A percentile compares a stretch with the other conserved stretches of the same genome.
phyloP scores from a whole-genome alignment of 2,888 invertebrate species.

The Agrochola macilenta region DNA sequence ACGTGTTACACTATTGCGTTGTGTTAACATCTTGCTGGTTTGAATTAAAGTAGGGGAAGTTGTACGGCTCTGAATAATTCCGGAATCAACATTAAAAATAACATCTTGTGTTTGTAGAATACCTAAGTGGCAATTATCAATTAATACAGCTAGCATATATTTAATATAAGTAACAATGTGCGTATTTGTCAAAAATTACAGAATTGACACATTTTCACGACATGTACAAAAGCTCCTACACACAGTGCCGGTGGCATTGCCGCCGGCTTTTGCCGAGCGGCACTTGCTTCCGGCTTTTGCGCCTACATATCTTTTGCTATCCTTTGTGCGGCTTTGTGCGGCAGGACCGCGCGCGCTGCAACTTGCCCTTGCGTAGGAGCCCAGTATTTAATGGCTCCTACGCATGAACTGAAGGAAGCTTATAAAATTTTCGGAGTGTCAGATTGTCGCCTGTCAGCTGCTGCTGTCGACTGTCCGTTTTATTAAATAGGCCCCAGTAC shows the following conservation, averaged over 20 bases:
- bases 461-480: not conserved
- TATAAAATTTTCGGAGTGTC: not conserved
- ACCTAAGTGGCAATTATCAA: not conserved
- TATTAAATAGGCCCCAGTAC: not conserved
- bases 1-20: constrained; percentile 11
- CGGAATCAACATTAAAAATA: not conserved
- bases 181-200: not conserved
- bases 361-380: too few relatives aligned
- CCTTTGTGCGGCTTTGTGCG: too few relatives aligned
- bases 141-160: not conserved
- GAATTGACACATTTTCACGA: too few relatives aligned
- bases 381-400: too few relatives aligned
- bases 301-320: too few relatives aligned
- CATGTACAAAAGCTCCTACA: too few relatives aligned
- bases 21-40: constrained; percentile 27
- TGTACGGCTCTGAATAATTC: not conserved
- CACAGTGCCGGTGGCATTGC: too few relatives aligned
- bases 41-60: not conserved
- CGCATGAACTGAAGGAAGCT: not conserved
- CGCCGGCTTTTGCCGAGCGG: too few relatives aligned
- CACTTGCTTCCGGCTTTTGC: too few relatives aligned
- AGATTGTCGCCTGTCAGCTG: not conserved
- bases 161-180: not conserved
- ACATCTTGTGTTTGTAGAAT: not conserved
- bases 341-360: too few relatives aligned